These are phyloP conservation scores for Pelecanus crispus DNA, from an alignment of 2,113 vertebrate genomes.

Conservation along the genomic window DNA sequence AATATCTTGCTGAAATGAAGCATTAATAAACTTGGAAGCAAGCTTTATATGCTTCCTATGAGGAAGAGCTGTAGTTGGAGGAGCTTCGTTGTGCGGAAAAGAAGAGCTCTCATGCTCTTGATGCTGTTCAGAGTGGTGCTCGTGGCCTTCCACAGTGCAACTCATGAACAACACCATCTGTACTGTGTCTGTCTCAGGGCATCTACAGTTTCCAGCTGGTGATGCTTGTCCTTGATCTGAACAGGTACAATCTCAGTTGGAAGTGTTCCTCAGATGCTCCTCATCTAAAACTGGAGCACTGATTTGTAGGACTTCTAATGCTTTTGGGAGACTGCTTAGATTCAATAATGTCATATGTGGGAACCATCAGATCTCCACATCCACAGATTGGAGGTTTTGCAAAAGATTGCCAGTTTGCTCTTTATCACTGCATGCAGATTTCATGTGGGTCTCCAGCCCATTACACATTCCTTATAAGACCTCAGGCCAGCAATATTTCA, in stretches of 20 bases:
- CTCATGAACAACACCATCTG: background rate
- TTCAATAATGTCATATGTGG: background rate
- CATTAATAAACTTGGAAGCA: background rate
- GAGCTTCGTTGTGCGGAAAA: background rate
- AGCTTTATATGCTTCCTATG: background rate
- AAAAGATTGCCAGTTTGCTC: background rate
- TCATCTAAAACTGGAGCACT: background rate
- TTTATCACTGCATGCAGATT: background rate
- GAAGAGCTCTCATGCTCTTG: background rate
- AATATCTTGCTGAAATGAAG: background rate
- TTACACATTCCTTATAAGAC: background rate
- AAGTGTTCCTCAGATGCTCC: background rate
- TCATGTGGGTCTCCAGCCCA: background rate
- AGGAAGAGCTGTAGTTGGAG: background rate
- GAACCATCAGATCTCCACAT: background rate
- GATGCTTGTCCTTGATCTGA: background rate
- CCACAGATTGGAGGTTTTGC: background rate
- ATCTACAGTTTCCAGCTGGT: background rate
- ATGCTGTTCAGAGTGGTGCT: background rate
- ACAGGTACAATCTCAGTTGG: background rate
- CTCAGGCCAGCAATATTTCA: background rate
- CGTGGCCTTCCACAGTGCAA: background rate
- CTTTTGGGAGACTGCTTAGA: background rate
- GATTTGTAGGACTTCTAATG: background rate
- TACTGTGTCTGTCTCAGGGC: background rate